Percentiles rank a stretch among this genome's conserved stretches.
phyloP scores from a whole-genome alignment of 2,113 vertebrate species.

The Menura novaehollandiae region DNA sequence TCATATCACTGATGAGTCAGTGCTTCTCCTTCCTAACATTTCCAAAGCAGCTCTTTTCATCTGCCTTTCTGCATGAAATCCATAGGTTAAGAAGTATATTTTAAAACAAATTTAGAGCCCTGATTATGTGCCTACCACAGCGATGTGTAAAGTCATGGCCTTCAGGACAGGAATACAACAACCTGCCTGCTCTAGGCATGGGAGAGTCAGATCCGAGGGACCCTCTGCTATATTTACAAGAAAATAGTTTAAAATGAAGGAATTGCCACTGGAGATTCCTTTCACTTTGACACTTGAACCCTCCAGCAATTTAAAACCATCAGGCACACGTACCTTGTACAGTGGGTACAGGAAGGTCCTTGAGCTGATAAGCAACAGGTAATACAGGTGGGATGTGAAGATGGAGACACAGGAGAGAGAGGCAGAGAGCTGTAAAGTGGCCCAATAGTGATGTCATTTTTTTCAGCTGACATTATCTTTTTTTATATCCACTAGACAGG shows the following conservation, averaged over 20 bases:
- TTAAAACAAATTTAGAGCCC: background rate
- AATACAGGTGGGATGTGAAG: background rate
- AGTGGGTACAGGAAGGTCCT: background rate
- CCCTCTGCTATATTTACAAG: fast-evolving
- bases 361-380: background rate
- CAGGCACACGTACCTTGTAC: background rate
- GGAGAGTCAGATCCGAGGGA: background rate
- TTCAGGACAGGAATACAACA: background rate
- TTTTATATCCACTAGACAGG: background rate
- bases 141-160: background rate
- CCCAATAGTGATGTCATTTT: background rate
- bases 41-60: background rate
- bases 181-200: background rate
- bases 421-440: background rate
- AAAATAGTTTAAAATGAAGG: background rate
- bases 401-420: background rate
- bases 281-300: background rate
- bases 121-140: background rate
- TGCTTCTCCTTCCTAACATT: background rate
- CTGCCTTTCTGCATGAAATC: background rate
- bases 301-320: background rate
- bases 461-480: background rate
- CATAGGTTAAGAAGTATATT: background rate
- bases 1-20: background rate
- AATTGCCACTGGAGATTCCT: background rate